A percentile compares a stretch with the other conserved stretches of the same genome.
phyloP scores from a whole-genome alignment of 2,797 vertebrate species.

The Pseudochirops cupreus region DNA sequence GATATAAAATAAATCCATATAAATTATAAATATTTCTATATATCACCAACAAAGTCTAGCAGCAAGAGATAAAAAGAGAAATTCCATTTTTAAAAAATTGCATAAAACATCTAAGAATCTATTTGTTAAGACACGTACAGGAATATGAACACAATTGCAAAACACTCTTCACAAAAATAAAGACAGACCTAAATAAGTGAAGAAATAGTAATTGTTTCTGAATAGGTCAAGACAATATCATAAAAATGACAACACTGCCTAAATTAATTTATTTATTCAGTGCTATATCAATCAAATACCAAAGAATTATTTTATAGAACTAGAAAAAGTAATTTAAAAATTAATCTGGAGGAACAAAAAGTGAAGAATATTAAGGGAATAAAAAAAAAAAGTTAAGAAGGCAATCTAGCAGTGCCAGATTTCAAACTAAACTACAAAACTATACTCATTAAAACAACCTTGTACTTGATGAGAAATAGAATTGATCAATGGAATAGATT shows the following conservation, averaged over 20 bases:
- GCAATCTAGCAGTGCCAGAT: neutral
- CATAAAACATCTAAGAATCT: neutral
- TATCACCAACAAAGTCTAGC: neutral
- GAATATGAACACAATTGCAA: neutral
- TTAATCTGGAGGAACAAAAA: neutral
- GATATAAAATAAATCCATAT: neutral
- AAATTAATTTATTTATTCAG: neutral
- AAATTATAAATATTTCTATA: neutral
- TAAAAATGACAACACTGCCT: neutral
- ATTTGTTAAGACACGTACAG: neutral
- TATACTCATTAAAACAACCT: neutral
- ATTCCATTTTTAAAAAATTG: neutral
- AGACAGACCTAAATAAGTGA: neutral
- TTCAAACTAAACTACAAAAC: neutral
- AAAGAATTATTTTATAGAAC: neutral
- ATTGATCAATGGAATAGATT: neutral
- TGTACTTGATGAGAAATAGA: neutral
- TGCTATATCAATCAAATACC: neutral
- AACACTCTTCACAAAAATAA: neutral
- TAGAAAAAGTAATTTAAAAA: neutral
- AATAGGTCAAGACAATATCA: neutral
- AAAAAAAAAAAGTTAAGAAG: neutral
- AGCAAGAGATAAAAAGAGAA: neutral
- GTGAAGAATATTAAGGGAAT: neutral
- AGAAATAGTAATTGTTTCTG: neutral